Conservation (phyloP, 1,140 invertebrate genomes). For the Drosophila simulans region DNA sequence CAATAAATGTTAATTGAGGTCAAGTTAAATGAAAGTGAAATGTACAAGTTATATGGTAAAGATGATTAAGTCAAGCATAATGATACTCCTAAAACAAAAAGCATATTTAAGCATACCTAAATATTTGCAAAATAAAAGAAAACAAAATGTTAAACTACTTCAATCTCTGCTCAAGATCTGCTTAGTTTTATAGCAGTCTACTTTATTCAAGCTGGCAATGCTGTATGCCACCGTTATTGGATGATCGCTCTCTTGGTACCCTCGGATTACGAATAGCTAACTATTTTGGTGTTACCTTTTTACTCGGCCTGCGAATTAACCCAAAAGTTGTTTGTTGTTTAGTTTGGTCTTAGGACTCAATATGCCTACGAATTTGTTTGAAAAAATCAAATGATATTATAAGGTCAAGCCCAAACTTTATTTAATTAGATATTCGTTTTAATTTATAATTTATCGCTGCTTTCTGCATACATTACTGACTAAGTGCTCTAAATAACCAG, state of each 20-base stretch:
- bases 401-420: too few species aligned
- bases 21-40: constrained; percentile 58
- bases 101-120: constrained; percentile 55
- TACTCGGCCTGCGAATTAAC: too few species aligned
- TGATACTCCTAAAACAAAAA: constrained; percentile 64
- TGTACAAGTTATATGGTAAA: constrained; percentile 62
- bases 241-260: constrained; percentile 14
- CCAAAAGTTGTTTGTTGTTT: too few species aligned
- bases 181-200: constrained; percentile 5
- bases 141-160: constrained; percentile 55
- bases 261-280: not conserved
- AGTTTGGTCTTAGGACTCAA: too few species aligned
- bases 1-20: constrained; percentile 48
- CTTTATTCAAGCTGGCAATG: constrained; percentile 30
- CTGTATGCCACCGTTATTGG: not conserved
- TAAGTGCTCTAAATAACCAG: too few species aligned
- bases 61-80: constrained; percentile 60
- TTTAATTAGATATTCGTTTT: too few species aligned
- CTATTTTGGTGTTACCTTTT: not conserved
- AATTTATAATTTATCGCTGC: not conserved
- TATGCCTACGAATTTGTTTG: too few species aligned
- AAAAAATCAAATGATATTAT: too few species aligned
- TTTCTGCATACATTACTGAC: too few species aligned
- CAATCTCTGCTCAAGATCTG: constrained; percentile 6
- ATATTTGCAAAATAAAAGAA: constrained; percentile 64